phyloP scores from a whole-genome alignment of 2,113 vertebrate species.

The Trematocara zebra region DNA sequence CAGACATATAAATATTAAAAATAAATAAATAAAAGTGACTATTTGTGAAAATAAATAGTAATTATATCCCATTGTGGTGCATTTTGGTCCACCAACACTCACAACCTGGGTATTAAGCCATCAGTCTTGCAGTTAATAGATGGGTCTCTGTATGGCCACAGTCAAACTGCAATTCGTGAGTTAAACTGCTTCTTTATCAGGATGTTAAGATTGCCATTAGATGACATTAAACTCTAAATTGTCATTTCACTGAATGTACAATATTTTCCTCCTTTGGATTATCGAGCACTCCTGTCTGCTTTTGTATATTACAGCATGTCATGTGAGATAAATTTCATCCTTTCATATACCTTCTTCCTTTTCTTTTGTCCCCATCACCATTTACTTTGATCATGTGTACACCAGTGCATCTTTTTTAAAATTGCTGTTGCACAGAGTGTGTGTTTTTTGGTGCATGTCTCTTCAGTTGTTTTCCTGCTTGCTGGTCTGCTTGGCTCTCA shows the following conservation, averaged over 20 bases:
- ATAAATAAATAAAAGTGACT: not conserved
- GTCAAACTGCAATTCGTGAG: not conserved
- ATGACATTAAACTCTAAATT: not conserved
- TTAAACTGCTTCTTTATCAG: not conserved
- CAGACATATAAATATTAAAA: not conserved
- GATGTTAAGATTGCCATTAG: not conserved
- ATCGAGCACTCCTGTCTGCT: not conserved
- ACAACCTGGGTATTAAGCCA: not conserved
- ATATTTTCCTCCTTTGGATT: no score
- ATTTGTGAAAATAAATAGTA: not conserved
- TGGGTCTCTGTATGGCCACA: not conserved
- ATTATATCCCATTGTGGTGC: not conserved
- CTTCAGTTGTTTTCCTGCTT: constrained; percentile 64
- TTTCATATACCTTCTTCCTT: not conserved
- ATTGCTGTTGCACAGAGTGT: not conserved
- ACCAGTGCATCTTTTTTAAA: not conserved
- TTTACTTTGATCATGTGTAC: not conserved
- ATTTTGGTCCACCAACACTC: not conserved
- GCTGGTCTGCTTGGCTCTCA: constrained; percentile 66
- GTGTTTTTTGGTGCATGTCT: not conserved
- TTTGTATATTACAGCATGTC: not conserved
- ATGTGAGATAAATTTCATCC: not conserved
- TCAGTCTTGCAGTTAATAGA: not conserved
- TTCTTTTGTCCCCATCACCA: not conserved
- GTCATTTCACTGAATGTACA: not conserved